Percentiles rank a stretch among this genome's conserved stretches.
phyloP scores from a whole-genome alignment of 2,797 vertebrate species.

The Salmo trutta region DNA sequence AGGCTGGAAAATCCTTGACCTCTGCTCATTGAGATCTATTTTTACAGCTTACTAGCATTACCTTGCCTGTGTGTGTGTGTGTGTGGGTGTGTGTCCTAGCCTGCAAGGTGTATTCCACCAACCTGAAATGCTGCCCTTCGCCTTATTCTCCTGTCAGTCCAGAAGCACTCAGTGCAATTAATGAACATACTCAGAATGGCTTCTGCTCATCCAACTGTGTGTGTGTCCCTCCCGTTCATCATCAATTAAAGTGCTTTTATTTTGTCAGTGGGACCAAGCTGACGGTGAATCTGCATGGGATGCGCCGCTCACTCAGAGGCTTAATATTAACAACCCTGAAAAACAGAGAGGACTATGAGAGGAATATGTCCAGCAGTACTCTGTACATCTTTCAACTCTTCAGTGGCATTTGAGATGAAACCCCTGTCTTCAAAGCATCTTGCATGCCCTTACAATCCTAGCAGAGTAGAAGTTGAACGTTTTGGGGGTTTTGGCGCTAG shows the following conservation, averaged over 20 bases:
- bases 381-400: conserved; percentile 74
- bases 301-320: conserved; percentile 16
- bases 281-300: conserved; percentile 44
- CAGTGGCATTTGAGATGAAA: conserved; percentile 66
- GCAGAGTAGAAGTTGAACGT: conserved; percentile 65
- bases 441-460: conserved; percentile 63
- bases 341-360: conserved; percentile 56
- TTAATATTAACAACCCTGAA: conserved; percentile 60
- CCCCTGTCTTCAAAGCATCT: conserved; percentile 73
- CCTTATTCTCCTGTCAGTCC: conserved; percentile 53
- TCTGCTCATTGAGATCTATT: conserved; percentile 74
- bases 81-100: conserved; percentile 34
- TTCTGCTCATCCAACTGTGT: conserved; percentile 13
- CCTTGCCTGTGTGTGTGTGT: conserved; percentile 34
- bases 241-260: conserved; percentile 50
- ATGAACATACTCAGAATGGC: conserved; percentile 55
- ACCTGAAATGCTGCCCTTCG: conserved; percentile 60
- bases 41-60: conserved; percentile 68
- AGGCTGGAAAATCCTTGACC: conserved; percentile 76
- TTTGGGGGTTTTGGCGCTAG: conserved; percentile 62
- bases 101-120: conserved; percentile 60
- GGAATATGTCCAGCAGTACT: conserved; percentile 65
- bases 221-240: conserved; percentile 48
- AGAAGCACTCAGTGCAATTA: conserved; percentile 58
- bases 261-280: conserved; percentile 26